Base-by-base conservation (phyloP, 2,888 invertebrate genomes). In the Thelaira solivaga region DNA sequence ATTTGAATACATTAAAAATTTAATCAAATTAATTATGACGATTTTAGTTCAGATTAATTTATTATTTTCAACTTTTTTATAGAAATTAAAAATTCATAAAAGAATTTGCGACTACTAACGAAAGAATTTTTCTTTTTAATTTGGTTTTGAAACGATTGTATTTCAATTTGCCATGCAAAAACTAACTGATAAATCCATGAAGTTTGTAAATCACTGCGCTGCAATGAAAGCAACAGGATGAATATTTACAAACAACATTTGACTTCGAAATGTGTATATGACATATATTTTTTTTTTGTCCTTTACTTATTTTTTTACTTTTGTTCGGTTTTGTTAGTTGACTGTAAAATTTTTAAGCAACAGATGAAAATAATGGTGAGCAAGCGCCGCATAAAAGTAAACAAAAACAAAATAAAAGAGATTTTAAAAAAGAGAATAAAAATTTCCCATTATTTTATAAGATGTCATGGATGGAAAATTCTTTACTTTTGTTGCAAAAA, bases 181-280 rank as follows among this genome's bases (percentile, higher is more conserved):
- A n/a, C n/a, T n/a, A n/a, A 16, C 41, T 43, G 43, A 3, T 41
- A 8, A 41, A 11, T 22, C 47, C 62, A 57, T 62, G 71, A 72
- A 72, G 59, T 34, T 49, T 69, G 36, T 59, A 69, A 73, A 31
- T 72, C 78, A 73, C 59, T 55, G 73, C 78, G 69, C 59, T 55
- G 73, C 51, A 62, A 61, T 57, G 59, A 65, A 62, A 72, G 71
- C 75, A 79, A 75, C 75, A 79, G 75, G 71, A 79, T 51, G 36
- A 79, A 53, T 78, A 68, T 78, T 74, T 74, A 69, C 45, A 74
- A 74, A 74, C 74, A 78, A 65, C 64, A 61, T 59, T 78, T 47
- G 31, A 47, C 26, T 67, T 68, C 43, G 49, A 55, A 61, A 18
- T 31, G 20, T 26, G 67, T 72, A 55, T 67, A 68, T 68, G 72